Conservation (phyloP, 2,888 invertebrate genomes). For the Tineola bisselliella region DNA sequence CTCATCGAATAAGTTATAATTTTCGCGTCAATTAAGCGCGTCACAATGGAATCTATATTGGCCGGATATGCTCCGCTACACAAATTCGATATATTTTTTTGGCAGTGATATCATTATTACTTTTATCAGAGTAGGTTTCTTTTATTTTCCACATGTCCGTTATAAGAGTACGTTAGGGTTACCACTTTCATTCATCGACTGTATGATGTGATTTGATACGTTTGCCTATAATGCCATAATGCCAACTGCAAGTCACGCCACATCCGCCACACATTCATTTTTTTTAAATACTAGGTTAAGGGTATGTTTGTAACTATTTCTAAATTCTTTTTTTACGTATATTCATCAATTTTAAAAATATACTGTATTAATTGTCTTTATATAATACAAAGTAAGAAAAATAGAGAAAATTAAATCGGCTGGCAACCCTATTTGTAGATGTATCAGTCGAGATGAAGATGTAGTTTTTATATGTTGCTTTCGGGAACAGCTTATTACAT, state of each 20-base stretch:
- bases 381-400: too few species aligned
- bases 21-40: neutral
- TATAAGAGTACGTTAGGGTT: neutral
- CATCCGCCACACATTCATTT: too few species aligned
- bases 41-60: neutral
- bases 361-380: too few species aligned
- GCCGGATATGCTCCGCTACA: slow-evolving; percentile 41
- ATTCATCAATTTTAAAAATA: too few species aligned
- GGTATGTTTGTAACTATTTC: too few species aligned
- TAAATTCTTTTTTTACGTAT: too few species aligned
- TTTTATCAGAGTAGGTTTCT: neutral
- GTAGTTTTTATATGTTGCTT: slow-evolving; percentile 44
- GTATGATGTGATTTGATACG: too few species aligned
- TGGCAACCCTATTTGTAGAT: slow-evolving; percentile 14
- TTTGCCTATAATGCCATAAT: too few species aligned
- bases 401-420: too few species aligned
- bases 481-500: slow-evolving; percentile 39
- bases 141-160: neutral
- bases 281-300: too few species aligned
- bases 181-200: too few species aligned
- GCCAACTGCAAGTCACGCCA: too few species aligned
- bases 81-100: slow-evolving; percentile 24
- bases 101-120: slow-evolving; percentile 33
- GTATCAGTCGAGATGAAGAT: slow-evolving; percentile 36
- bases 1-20: neutral